phyloP scores from a whole-genome alignment of 2,113 vertebrate genomes.

The Ursus arctos region DNA sequence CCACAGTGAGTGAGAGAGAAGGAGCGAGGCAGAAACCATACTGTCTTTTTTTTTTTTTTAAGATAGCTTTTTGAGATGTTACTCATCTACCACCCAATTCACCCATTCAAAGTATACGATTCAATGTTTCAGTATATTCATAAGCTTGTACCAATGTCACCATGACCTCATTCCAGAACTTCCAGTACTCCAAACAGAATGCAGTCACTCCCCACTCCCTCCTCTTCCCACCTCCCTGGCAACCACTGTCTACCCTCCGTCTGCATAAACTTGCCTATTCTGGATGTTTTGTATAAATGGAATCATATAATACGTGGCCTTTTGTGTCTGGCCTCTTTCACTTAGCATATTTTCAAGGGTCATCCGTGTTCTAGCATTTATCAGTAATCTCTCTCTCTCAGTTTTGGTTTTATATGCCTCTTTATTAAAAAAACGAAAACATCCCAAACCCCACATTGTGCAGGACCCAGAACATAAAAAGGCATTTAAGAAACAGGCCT shows the following conservation, averaged over 20 bases:
- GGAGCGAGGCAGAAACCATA: not conserved
- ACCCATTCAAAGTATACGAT: not conserved
- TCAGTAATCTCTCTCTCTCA: not conserved
- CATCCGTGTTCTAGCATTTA: not conserved
- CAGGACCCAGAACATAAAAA: not conserved
- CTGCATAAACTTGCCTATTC: not conserved
- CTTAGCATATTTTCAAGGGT: not conserved
- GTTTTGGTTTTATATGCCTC: not conserved
- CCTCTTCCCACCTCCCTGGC: too few relatives aligned
- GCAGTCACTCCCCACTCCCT: not conserved
- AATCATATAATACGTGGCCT: not conserved
- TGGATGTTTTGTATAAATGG: not conserved
- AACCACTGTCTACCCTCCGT: not conserved
- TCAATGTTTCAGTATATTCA: not conserved
- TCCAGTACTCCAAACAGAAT: not conserved
- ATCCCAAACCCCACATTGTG: accelerated
- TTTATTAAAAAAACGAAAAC: not conserved
- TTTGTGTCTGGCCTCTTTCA: not conserved
- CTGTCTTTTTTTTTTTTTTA: not conserved
- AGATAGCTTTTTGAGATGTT: not conserved
- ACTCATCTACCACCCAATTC: not conserved
- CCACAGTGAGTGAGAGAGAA: not conserved
- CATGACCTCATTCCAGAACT: not conserved
- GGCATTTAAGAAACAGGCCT: slow-evolving; percentile 82
- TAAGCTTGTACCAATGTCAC: not conserved